These are phyloP conservation scores for Serilophus lunatus DNA, from an alignment of 2,113 vertebrate species.

Conservation along the genomic window DNA sequence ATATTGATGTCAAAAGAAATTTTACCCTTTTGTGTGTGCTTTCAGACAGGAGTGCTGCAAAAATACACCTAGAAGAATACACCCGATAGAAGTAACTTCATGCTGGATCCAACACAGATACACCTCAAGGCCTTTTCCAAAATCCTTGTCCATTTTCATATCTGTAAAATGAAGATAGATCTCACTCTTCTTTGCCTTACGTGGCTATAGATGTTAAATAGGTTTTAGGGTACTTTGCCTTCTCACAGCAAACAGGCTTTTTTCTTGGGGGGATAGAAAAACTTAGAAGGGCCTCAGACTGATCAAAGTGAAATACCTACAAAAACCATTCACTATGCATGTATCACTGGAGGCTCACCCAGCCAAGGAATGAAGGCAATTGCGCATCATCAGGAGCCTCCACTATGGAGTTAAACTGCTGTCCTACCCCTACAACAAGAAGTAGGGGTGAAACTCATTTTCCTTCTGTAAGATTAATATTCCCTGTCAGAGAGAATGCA, in stretches of 20 bases:
- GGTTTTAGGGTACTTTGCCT: neutral
- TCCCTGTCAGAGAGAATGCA: neutral
- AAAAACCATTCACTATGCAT: neutral
- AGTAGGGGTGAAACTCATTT: neutral
- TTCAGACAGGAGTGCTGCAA: neutral
- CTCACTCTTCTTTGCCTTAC: neutral
- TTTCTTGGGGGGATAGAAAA: neutral
- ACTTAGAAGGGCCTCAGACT: neutral
- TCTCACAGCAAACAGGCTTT: neutral
- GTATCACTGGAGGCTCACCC: neutral
- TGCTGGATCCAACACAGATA: neutral
- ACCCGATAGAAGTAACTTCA: neutral
- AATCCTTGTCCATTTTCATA: neutral
- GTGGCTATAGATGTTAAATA: neutral
- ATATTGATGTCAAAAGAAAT: neutral
- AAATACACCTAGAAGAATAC: neutral
- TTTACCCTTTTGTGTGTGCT: neutral
- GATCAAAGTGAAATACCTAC: neutral
- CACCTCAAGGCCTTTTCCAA: neutral
- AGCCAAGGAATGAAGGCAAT: neutral
- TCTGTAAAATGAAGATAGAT: neutral
- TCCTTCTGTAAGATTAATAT: neutral
- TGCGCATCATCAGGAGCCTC: neutral
- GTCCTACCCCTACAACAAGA: neutral
- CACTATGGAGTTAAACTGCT: neutral